Conservation (phyloP, 1,140 invertebrate genomes). For the Lethrus apterus region DNA sequence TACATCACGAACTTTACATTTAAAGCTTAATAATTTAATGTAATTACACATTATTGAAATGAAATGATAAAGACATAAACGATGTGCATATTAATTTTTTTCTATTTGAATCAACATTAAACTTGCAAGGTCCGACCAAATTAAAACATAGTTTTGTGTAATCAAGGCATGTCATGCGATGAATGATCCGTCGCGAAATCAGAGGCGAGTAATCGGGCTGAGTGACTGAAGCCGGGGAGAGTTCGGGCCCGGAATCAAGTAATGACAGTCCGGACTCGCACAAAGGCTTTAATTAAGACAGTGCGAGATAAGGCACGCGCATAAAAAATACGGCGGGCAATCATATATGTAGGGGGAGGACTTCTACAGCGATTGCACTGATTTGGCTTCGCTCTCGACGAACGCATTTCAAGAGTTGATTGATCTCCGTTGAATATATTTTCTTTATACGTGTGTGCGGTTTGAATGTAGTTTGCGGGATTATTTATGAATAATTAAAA, state of each 20-base stretch:
- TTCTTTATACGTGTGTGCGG: neutral
- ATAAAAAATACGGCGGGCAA: constrained; percentile 29
- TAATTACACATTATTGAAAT: too few species aligned
- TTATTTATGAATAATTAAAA: too few species aligned
- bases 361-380: constrained; percentile 10
- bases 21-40: too few species aligned
- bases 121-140: too few species aligned
- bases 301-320: constrained; percentile 31
- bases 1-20: too few species aligned
- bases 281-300: constrained; percentile 34
- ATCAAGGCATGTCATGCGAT: too few species aligned
- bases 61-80: neutral
- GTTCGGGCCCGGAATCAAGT: constrained; percentile 23
- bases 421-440: neutral
- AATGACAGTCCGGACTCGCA: constrained; percentile 27
- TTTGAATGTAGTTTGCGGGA: neutral
- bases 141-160: too few species aligned
- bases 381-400: constrained; percentile 16
- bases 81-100: constrained; percentile 2
- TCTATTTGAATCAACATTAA: too few species aligned
- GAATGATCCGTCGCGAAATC: constrained; percentile 10
- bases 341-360: constrained; percentile 24
- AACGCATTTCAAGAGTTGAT: too few species aligned
- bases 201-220: constrained; percentile 15
- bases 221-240: constrained; percentile 15